Evolutionary conservation across 1,140 invertebrate species (phyloP).

Genomic region (Drosophila ironensis): DNA sequence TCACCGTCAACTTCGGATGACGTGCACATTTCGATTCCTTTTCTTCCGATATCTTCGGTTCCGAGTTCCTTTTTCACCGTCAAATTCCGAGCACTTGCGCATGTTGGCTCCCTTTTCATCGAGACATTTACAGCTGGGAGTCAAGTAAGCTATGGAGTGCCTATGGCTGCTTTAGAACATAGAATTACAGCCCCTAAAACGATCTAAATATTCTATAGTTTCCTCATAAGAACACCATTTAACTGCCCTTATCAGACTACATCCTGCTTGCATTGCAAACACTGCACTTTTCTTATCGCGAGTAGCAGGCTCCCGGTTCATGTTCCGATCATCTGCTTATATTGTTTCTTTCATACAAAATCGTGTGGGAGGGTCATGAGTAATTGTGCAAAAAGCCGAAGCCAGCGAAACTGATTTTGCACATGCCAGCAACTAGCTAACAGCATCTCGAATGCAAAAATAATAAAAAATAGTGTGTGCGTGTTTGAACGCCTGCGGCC

Average conservation of each 20-base stretch:
- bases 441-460: conserved; percentile 37
- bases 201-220: no score
- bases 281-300: conserved; percentile 19
- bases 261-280: neutral
- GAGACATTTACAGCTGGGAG: no score
- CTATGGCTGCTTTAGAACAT: no score
- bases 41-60: no score
- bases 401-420: conserved; percentile 18
- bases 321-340: conserved; percentile 2
- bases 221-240: no score
- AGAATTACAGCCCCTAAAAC: no score
- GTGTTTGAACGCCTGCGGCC: conserved; percentile 21
- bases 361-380: conserved; percentile 17
- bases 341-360: neutral
- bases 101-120: no score
- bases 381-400: conserved; percentile 28
- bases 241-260: conserved; percentile 7
- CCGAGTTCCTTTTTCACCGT: no score
- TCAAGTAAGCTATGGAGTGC: no score
- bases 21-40: no score
- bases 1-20: no score
- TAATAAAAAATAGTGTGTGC: conserved; percentile 12
- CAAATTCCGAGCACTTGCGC: no score
- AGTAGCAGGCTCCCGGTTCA: conserved; percentile 1
- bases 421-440: conserved; percentile 44